Conservation (phyloP, 35 echinoderm and acorn worm species). For the Strongylocentrotus purpuratus region DNA sequence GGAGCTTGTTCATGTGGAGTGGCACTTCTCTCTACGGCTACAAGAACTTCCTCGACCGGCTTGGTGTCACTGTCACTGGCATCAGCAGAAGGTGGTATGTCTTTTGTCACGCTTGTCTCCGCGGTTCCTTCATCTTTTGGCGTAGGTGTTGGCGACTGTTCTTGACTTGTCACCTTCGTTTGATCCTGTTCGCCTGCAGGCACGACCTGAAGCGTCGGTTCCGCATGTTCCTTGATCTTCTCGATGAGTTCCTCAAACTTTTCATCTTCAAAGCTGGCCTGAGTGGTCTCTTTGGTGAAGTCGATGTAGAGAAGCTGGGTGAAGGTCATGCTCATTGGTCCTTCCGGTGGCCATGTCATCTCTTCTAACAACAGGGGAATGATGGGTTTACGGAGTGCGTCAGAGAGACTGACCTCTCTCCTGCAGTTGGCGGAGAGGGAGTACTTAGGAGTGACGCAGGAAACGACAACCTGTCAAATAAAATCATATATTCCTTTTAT, state of each 20-base stretch:
- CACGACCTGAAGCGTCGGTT: background rate
- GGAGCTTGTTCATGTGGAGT: background rate
- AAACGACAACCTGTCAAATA: slow-evolving; percentile 82
- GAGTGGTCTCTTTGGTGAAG: slow-evolving; percentile 70
- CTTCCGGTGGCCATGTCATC: slow-evolving; percentile 91
- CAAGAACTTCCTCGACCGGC: background rate
- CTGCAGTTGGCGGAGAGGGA: slow-evolving; percentile 93
- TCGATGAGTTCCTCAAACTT: slow-evolving; percentile 88
- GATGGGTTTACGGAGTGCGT: slow-evolving; percentile 86
- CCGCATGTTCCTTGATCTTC: slow-evolving; percentile 70
- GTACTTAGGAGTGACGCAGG: slow-evolving; percentile 87
- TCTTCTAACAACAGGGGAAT: slow-evolving; percentile 80
- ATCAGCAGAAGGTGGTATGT: background rate
- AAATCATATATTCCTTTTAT: background rate
- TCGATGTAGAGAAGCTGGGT: slow-evolving; percentile 96
- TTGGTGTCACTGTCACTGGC: background rate
- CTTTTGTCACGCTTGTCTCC: background rate
- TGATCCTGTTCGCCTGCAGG: background rate
- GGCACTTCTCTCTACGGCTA: background rate
- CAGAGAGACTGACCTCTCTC: slow-evolving; percentile 89
- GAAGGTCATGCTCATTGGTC: slow-evolving; percentile 97
- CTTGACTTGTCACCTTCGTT: background rate
- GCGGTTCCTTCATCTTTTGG: background rate
- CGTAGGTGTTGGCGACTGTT: background rate
- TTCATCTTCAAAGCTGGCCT: slow-evolving; percentile 65